These are phyloP conservation scores for Dolichallabes microphthalmus DNA, from an alignment of 2,113 vertebrate species.

Conservation along the genomic window DNA sequence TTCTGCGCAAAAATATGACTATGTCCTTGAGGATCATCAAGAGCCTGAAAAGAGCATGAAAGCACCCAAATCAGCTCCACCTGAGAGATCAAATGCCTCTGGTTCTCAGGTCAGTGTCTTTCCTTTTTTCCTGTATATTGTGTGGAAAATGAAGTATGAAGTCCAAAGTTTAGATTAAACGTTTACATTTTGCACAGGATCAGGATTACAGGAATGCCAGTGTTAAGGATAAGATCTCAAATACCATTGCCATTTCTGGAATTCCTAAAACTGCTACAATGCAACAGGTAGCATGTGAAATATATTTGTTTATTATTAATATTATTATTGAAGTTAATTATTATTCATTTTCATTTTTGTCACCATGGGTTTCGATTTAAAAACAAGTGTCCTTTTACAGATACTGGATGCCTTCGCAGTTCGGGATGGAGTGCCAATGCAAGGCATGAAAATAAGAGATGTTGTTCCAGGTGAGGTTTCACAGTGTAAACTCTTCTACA, in stretches of 20 bases:
- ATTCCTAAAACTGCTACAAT: constrained; percentile 91
- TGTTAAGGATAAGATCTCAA: constrained; percentile 85
- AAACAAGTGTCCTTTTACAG: constrained; percentile 52
- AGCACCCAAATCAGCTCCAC: constrained; percentile 59
- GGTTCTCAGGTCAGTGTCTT: constrained; percentile 67
- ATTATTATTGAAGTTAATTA: too few species aligned
- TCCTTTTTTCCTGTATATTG: neutral
- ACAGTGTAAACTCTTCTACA: neutral
- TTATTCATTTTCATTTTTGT: neutral
- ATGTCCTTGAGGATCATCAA: constrained; percentile 79
- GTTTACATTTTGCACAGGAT: constrained; percentile 75
- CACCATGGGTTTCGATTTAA: neutral
- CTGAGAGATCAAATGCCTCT: constrained; percentile 67
- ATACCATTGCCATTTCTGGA: constrained; percentile 85
- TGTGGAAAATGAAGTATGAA: neutral
- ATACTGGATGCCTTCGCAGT: constrained; percentile 75
- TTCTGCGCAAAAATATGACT: constrained; percentile 79
- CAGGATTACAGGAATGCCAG: constrained; percentile 90
- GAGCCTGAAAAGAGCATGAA: constrained; percentile 75
- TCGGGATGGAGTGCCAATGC: constrained; percentile 72
- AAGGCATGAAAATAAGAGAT: constrained; percentile 76
- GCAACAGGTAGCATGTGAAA: constrained; percentile 81
- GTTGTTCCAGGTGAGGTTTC: constrained; percentile 76
- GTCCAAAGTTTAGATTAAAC: neutral
- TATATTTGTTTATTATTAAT: neutral